Evolutionary conservation across 2,888 invertebrate genomes (phyloP).

Genomic region (Petrophora chlorosata): DNA sequence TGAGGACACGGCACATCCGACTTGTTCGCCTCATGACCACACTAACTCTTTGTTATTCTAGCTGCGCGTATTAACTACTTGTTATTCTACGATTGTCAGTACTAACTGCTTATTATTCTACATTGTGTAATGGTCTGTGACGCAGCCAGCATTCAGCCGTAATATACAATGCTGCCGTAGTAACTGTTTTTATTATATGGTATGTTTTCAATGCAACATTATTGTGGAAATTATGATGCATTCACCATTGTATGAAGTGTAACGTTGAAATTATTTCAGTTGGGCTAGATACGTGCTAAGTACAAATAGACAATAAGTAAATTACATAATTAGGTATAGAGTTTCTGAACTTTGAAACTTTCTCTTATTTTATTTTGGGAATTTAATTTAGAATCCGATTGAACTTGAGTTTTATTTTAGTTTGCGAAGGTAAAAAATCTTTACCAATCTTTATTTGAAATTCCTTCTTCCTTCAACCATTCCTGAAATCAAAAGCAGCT

Average conservation of each 20-base stretch:
- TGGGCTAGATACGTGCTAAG: neutral
- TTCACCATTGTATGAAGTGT: constrained; percentile 6
- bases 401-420: too few species aligned
- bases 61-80: constrained; percentile 7
- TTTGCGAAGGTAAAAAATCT: too few species aligned
- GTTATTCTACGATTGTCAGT: neutral
- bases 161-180: neutral
- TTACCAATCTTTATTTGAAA: too few species aligned
- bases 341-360: neutral
- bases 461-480: too few species aligned
- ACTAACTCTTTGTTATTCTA: constrained; percentile 5
- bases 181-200: neutral
- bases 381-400: too few species aligned
- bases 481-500: constrained; percentile 14
- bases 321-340: too few species aligned
- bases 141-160: neutral
- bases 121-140: neutral
- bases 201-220: constrained; percentile 3
- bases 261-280: neutral
- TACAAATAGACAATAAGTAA: neutral
- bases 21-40: constrained; percentile 2
- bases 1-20: constrained; percentile 14
- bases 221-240: constrained; percentile 26
- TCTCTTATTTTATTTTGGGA: too few species aligned
- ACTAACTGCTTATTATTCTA: constrained; percentile 1